Evolutionary conservation across 2,888 invertebrate genomes (phyloP), one percentile per base, ranked within the genome.

Genomic region (Erebia epiphron): DNA sequence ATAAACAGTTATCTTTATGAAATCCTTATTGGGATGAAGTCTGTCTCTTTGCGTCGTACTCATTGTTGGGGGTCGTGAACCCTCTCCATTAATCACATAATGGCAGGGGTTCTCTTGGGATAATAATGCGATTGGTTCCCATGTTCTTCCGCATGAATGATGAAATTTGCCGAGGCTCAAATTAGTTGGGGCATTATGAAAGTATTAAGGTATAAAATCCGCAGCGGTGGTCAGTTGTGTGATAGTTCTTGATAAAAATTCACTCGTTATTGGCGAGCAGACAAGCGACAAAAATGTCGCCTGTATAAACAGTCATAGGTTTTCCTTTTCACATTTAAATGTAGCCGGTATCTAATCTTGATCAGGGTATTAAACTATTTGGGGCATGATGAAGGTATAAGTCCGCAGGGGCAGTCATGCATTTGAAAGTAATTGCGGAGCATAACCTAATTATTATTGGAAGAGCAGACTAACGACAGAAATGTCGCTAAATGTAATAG

Each of bases 131-230:
- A 21, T 21, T 1, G 21, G 21, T 21, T 21, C 2, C 21, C 21
- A 21, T 21, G 21, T 21, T 2, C 2, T 21, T 21, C 2, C 21
- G 21, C 21, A 21, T 2, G 21, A 21, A 21, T 21, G 21, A 21
- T 21, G 43, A 9, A 43, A 43, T 43, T 43, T 11, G 43, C 10
- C 43, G 43, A 14, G 73, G 71, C 68, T 71, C 70, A 68, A 76
- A 73, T 73, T 73, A 75, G 72, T 73, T 71, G 61, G 73, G 72
- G 73, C 69, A 73, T 70, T 70, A 74, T 70, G 70, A 56, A 74
- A 72, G 74, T 72, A 43, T 8, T 7, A 35, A 7, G 35, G 7
- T 35, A 35, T 35, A 35, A 14, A 8, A 13, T 46, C 13, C 13
- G 13, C 11, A 13, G 46, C 11, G 11, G 13, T 11, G 46, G 46